These are phyloP conservation scores for Caradrina kadenii DNA, from an alignment of 2,888 invertebrate genomes.

Conservation along the genomic window DNA sequence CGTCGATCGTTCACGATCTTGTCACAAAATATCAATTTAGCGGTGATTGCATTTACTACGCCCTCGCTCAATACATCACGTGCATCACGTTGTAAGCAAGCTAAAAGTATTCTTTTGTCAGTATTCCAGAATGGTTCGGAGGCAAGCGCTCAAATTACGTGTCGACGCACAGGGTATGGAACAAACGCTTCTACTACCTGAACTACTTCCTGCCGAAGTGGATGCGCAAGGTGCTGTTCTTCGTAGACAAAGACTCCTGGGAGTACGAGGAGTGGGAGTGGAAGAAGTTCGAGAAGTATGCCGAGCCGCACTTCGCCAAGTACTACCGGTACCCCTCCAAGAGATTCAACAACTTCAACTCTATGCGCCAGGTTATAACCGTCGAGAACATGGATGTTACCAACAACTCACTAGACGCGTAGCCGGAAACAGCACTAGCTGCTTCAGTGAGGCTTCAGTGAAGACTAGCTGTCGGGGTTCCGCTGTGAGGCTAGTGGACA, in stretches of 20 bases:
- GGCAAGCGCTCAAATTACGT: conserved; percentile 27
- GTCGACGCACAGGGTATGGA: conserved; percentile 54
- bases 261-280: conserved; percentile 50
- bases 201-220: conserved; percentile 55
- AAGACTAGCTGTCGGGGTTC: too few species aligned
- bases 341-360: conserved; percentile 39
- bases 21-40: too few species aligned
- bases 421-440: too few species aligned
- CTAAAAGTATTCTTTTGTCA: conserved; percentile 1
- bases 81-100: too few species aligned
- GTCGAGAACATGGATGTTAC: conserved; percentile 21
- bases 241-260: conserved; percentile 55
- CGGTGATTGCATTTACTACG: too few species aligned
- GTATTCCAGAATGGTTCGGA: conserved; percentile 46
- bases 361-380: rapidly evolving
- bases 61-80: too few species aligned
- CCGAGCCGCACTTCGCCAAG: conserved; percentile 55
- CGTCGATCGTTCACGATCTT: too few species aligned
- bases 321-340: conserved; percentile 51
- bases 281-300: conserved; percentile 43
- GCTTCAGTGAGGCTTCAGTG: too few species aligned
- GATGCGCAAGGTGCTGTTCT: conserved; percentile 54
- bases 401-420: conserved; percentile 16
- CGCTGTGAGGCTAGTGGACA: too few species aligned
- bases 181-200: conserved; percentile 54